Evolutionary conservation across 2,888 invertebrate genomes (phyloP), one percentile per base, ranked within the genome.

Genomic region (Tetragnatha montana): DNA sequence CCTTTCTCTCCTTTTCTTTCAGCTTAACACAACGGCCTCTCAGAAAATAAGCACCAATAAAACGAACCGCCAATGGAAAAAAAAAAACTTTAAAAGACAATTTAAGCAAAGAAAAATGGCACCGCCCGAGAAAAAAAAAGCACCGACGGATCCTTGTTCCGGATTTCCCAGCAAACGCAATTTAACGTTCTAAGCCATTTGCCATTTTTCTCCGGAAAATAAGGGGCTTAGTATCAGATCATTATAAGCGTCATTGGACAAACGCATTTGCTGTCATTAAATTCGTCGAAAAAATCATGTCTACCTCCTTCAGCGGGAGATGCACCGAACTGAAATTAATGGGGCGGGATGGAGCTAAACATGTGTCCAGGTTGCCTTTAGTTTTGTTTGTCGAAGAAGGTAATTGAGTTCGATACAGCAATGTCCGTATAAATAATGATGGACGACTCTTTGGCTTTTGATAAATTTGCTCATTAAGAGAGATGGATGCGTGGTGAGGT

Each of bases 341-440:
- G 82, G 60, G 60, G 51, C 82, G 22, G 49, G 22, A 21, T 60
- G 22, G 74, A 82, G 82, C 73, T 51, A 82, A 81, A 50, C 71
- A 74, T 51, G 74, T 12, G 82, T 22, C 17, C 51, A 7, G 10
- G 8, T 22, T 71, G 10, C n/a, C 8, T 81, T 49, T 50, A 19
- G 12, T 22, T 35, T 22, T 74, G 73, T 74, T 82, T 60, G 74
- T 21, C 8, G 60, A 51, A 82, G 60, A 73, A 74, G 51, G 82
- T 82, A 82, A 82, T 82, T 82, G 82, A 74, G 50, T 82, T 82
- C 82, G 73, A 82, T 82, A 60, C 82, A n/a, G 60, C 60, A 22
- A 14, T 21, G 17, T 4, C 1, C 51, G 22, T 74, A 60, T 74
- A 74, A 82, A 60, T 74, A 74, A 82, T 82, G 82, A 82, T 82